A percentile compares a stretch with the other conserved stretches of the same genome.
These are phyloP conservation scores for Stigmatopora argus DNA, from an alignment of 2,113 vertebrate genomes.

Conservation along the genomic window DNA sequence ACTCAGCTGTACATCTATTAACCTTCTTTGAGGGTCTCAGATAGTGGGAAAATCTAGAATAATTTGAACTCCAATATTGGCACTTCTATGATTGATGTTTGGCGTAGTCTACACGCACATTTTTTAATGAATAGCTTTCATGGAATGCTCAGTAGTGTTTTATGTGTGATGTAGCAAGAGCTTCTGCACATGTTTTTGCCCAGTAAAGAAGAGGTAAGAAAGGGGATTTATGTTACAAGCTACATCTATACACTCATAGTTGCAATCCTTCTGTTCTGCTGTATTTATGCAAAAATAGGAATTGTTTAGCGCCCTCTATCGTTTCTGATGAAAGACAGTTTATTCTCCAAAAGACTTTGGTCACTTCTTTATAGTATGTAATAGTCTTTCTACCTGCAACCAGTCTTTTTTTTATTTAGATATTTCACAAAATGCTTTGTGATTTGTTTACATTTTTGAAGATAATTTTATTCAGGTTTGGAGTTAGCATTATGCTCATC, in stretches of 20 bases:
- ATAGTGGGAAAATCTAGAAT: background rate
- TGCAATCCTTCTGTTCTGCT: background rate
- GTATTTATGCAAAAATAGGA: background rate
- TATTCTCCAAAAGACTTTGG: background rate
- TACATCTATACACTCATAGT: background rate
- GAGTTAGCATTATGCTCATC: too few relatives aligned
- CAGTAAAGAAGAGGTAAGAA: conserved; percentile 5
- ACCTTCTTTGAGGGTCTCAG: background rate
- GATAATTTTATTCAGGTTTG: too few relatives aligned
- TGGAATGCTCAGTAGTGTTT: background rate
- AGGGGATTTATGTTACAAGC: conserved; percentile 1
- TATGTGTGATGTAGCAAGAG: conserved; percentile 3
- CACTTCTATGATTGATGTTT: conserved; percentile 7
- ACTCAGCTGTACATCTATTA: background rate
- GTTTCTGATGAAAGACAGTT: conserved; percentile 4
- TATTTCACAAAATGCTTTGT: too few relatives aligned
- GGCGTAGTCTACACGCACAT: background rate
- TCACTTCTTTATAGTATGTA: background rate
- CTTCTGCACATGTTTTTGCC: conserved; percentile 13
- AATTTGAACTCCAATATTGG: background rate
- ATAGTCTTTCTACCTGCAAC: background rate
- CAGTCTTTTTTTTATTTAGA: too few relatives aligned
- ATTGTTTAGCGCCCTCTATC: conserved; percentile 42
- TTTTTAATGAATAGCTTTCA: conserved; percentile 4
- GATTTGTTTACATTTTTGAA: too few relatives aligned